Percentiles rank a stretch among this genome's conserved stretches.
phyloP scores from a whole-genome alignment of 2,888 invertebrate species.

The Dendrolimus pini region DNA sequence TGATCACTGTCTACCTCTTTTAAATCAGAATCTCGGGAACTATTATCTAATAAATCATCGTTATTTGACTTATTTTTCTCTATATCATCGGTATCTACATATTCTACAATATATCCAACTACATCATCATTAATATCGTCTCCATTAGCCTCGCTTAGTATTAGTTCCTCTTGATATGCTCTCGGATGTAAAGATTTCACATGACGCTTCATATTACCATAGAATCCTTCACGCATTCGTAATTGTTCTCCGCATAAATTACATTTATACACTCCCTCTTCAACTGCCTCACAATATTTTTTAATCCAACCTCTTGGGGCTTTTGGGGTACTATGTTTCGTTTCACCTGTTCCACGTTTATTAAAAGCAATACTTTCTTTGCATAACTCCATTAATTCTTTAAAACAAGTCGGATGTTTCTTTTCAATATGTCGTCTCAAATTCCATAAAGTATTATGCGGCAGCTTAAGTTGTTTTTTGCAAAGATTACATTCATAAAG shows the following conservation, averaged over 20 bases:
- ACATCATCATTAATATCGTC: background rate
- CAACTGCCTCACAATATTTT: slow-evolving; percentile 3
- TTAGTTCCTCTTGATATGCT: slow-evolving; percentile 4
- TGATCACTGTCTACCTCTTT: too few relatives aligned
- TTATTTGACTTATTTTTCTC: background rate
- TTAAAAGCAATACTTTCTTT: background rate
- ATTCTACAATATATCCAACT: slow-evolving; percentile 3
- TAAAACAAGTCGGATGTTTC: slow-evolving; percentile 1
- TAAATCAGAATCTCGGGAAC: too few relatives aligned
- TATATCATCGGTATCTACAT: background rate
- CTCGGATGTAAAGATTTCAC: slow-evolving; percentile 2
- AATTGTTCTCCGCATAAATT: slow-evolving; percentile 3
- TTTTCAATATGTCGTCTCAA: slow-evolving; percentile 3
- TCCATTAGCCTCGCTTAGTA: background rate
- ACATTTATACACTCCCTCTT: slow-evolving; percentile 2
- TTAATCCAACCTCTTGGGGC: slow-evolving; percentile 3
- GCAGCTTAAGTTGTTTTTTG: background rate
- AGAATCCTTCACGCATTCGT: background rate
- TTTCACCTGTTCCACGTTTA: background rate
- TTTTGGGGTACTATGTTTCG: background rate
- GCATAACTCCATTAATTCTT: background rate
- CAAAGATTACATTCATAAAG: background rate
- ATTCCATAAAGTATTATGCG: background rate
- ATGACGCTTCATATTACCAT: slow-evolving; percentile 8
- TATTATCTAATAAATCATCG: background rate